Conservation (phyloP, 2,113 vertebrate genomes). For the Agapornis roseicollis region DNA sequence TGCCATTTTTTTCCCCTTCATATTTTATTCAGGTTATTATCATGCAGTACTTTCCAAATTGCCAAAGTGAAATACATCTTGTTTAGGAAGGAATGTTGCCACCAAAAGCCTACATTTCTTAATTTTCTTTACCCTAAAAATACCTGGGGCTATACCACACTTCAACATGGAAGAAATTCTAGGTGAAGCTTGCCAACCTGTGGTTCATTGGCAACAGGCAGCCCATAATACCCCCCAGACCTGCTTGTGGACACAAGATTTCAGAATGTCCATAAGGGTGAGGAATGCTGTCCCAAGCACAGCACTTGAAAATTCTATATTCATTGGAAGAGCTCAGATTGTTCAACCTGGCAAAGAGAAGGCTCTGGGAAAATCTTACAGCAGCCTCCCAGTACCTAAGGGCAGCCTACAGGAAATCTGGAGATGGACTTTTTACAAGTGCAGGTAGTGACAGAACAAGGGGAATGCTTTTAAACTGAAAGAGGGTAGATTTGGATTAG, state of each 20-base stretch:
- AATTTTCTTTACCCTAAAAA: not conserved
- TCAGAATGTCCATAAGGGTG: not conserved
- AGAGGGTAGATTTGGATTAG: not conserved
- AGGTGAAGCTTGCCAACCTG: not conserved
- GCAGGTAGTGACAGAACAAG: not conserved
- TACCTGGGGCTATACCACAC: not conserved
- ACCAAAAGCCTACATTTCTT: not conserved
- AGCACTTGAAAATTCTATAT: not conserved
- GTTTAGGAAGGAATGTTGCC: not conserved
- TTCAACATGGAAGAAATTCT: not conserved
- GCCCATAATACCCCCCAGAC: rapidly evolving
- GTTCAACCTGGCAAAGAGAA: not conserved
- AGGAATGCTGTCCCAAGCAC: not conserved
- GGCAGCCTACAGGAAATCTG: not conserved
- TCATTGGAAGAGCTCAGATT: not conserved
- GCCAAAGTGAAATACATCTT: not conserved
- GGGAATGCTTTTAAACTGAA: not conserved
- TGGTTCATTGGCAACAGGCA: not conserved
- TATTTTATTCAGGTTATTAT: not conserved
- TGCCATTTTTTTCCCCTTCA: not conserved
- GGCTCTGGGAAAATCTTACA: not conserved
- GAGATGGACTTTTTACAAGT: not conserved
- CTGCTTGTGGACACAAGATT: not conserved
- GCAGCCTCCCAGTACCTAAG: not conserved
- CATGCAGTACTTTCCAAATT: not conserved